phyloP scores from a whole-genome alignment of 1,140 invertebrate genomes.

The Hycleus phaleratus region DNA sequence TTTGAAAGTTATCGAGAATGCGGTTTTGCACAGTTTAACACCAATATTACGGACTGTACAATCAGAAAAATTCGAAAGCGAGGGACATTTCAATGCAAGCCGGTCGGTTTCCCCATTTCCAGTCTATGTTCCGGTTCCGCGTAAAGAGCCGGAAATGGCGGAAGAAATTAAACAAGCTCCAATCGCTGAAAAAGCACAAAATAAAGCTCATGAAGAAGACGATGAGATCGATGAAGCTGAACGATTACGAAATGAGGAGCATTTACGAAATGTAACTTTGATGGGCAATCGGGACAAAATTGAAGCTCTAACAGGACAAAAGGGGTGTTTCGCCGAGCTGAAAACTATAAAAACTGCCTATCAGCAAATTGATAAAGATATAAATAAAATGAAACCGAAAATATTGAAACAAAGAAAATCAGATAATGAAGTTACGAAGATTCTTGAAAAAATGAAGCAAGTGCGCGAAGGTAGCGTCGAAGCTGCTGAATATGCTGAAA shows the following conservation, averaged over 20 bases:
- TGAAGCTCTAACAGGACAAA: constrained; percentile 27
- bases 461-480: not conserved
- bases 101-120: constrained; percentile 28
- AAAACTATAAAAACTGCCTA: constrained; percentile 31
- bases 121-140: constrained; percentile 31
- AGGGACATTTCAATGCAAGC: constrained; percentile 37
- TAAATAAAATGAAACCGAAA: constrained; percentile 20
- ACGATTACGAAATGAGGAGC: constrained; percentile 26
- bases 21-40: constrained; percentile 11
- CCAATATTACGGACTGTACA: constrained; percentile 27
- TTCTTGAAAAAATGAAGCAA: not conserved
- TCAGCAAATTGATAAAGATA: constrained; percentile 22
- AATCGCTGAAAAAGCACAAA: constrained; percentile 9
- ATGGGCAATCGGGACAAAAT: constrained; percentile 21
- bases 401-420: not conserved
- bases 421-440: not conserved
- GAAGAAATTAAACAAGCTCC: constrained; percentile 2
- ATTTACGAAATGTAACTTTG: constrained; percentile 24
- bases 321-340: constrained; percentile 31
- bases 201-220: constrained; percentile 16
- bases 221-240: constrained; percentile 19
- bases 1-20: constrained; percentile 23
- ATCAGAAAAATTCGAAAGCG: constrained; percentile 37
- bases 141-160: constrained; percentile 4
- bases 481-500: not conserved